Evolutionary conservation across 2,113 vertebrate genomes (phyloP), one percentile per base, ranked within the genome.

Genomic region (Bufo bufo): DNA sequence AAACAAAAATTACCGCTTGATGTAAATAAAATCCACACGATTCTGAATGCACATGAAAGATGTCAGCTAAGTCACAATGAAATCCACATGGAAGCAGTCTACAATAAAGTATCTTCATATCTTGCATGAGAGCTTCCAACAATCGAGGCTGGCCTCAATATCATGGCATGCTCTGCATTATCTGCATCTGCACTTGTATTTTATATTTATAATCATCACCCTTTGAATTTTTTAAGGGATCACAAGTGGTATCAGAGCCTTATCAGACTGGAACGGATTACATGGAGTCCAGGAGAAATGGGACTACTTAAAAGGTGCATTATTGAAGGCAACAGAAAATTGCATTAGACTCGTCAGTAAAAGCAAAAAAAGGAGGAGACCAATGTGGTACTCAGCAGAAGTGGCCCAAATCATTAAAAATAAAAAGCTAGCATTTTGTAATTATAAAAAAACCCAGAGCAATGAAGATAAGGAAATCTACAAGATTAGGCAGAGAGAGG

Each of bases 1-100:
- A 84, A 84, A 65, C 56, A 84, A 47, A 47, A 84, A 69, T 84
- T 84, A 20, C 33, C 33, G 33, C 63, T 84, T 71, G 82, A 84
- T 84, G 82, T 84, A 84, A 84, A 84, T 84, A 84, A 84, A 84
- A 84, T 84, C 82, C 82, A 84, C 82, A 69, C 65, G 19, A 19
- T 33, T 83, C 50, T 84, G 66, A 69, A 84, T n/a, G 4, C 82
- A 84, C 82, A 84, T 84, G 82, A 84, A 84, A 84, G 65, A 84
- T 71, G 82, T 84, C 82, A 84, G 82, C 11, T 54, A 84, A 84
- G 82, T 84, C 82, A 84, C 82, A 84, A 84, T 63, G 71, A 84
- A 14, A 10, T 54, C 63, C 63, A 71, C 82, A 69, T 84, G 82
- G 63, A 63, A 84, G 49, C 11, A 84, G 20, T 33, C 63, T 84